phyloP scores from a whole-genome alignment of 2,797 vertebrate species.

The Danio kyathit region DNA sequence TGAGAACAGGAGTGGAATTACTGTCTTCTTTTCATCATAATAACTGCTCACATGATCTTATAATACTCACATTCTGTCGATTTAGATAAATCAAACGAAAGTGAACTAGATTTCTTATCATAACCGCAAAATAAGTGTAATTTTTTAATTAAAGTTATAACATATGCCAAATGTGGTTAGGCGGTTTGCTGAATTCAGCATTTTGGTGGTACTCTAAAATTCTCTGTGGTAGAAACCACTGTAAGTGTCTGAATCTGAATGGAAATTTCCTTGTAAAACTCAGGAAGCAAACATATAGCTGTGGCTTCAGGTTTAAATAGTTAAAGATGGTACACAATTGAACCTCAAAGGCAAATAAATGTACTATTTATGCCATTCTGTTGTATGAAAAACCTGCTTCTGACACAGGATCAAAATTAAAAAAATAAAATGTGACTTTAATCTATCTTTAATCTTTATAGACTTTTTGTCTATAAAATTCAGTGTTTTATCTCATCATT shows the following conservation, averaged over 20 bases:
- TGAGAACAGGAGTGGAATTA: constrained; percentile 14
- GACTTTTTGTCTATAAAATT: too few species aligned
- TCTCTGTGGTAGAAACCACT: constrained; percentile 28
- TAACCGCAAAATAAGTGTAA: background rate
- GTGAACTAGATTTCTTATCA: background rate
- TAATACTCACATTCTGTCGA: background rate
- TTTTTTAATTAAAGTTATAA: constrained; percentile 3
- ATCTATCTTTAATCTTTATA: too few species aligned
- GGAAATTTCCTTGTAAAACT: constrained; percentile 60
- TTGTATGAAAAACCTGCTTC: background rate
- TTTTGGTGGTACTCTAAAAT: constrained; percentile 8
- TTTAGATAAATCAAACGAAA: constrained; percentile 1
- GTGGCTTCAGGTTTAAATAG: constrained; percentile 19
- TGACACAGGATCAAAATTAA: too few species aligned
- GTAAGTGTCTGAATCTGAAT: constrained; percentile 17
- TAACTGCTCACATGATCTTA: constrained; percentile 11
- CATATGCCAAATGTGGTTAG: background rate
- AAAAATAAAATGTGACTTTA: too few species aligned
- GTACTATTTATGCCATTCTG: constrained; percentile 20
- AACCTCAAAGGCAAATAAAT: constrained; percentile 33
- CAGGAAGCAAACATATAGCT: constrained; percentile 69
- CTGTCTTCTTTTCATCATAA: constrained; percentile 17
- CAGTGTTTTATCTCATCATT: too few species aligned
- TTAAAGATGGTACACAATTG: constrained; percentile 23
- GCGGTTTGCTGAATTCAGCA: background rate